These are phyloP conservation scores for Hypolimnas misippus DNA, from an alignment of 2,888 invertebrate species.

Conservation along the genomic window DNA sequence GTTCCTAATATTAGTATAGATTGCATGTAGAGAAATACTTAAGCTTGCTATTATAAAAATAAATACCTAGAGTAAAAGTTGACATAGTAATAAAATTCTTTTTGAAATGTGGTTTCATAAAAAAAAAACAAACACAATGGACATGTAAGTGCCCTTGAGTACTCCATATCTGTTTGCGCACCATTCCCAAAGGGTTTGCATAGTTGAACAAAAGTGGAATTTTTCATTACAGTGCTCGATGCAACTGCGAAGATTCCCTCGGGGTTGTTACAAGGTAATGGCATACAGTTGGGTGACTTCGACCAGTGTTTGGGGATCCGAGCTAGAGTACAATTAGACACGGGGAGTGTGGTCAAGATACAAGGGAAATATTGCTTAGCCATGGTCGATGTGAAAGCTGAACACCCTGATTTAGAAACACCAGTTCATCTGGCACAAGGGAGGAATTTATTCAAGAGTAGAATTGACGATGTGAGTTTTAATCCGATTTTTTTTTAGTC, in stretches of 20 bases:
- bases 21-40: not conserved
- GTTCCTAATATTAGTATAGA: too few species aligned
- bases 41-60: conserved; percentile 24
- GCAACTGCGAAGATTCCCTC: conserved; percentile 88
- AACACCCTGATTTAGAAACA: conserved; percentile 83
- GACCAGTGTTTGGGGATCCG: conserved; percentile 86
- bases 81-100: conserved; percentile 37
- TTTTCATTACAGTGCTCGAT: conserved; percentile 87
- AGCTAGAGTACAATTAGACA: conserved; percentile 84
- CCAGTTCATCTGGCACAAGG: conserved; percentile 87
- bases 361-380: conserved; percentile 89
- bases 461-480: conserved; percentile 85
- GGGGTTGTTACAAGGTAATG: conserved; percentile 87
- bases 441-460: conserved; percentile 85
- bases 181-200: conserved; percentile 49
- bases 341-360: conserved; percentile 84
- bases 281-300: conserved; percentile 89
- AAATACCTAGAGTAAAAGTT: not conserved
- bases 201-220: conserved; percentile 56
- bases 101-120: conserved; percentile 39
- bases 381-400: conserved; percentile 85
- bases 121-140: conserved; percentile 26
- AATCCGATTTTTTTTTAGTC: conserved; percentile 19
- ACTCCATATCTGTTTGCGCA: conserved; percentile 36
- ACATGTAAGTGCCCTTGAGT: conserved; percentile 31